Evolutionary conservation across 1,140 invertebrate species (phyloP).

Genomic region (Mamestra configurata): DNA sequence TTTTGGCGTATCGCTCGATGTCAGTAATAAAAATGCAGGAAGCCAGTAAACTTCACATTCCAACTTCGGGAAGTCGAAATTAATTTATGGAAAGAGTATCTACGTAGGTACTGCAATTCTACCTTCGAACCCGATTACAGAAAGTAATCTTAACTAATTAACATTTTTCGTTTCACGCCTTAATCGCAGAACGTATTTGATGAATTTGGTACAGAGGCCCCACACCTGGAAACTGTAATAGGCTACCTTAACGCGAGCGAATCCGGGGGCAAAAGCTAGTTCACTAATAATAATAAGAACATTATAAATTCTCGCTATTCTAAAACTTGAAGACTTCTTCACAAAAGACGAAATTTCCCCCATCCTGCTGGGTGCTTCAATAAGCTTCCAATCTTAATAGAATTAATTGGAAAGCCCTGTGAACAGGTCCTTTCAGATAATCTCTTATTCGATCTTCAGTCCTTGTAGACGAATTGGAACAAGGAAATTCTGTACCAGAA

Average conservation of each 20-base stretch:
- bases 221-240: no score
- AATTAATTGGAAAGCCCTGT: neutral
- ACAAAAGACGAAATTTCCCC: neutral
- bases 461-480: slow-evolving; percentile 2
- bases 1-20: neutral
- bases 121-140: neutral
- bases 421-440: slow-evolving; percentile 2
- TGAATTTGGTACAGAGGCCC: no score
- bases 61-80: neutral
- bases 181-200: no score
- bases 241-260: no score
- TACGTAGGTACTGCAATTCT: neutral
- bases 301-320: neutral
- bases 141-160: no score
- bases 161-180: no score
- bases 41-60: neutral
- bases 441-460: slow-evolving; percentile 5
- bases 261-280: no score
- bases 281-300: neutral
- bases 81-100: neutral
- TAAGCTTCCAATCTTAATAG: neutral
- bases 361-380: neutral
- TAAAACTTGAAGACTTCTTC: neutral
- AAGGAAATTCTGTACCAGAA: slow-evolving; percentile 8
- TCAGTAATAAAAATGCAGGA: neutral